Percentiles rank a stretch among this genome's conserved stretches.
These are phyloP conservation scores for Ptilorrhoa leucosticta DNA, from an alignment of 2,113 vertebrate species.

Conservation along the genomic window DNA sequence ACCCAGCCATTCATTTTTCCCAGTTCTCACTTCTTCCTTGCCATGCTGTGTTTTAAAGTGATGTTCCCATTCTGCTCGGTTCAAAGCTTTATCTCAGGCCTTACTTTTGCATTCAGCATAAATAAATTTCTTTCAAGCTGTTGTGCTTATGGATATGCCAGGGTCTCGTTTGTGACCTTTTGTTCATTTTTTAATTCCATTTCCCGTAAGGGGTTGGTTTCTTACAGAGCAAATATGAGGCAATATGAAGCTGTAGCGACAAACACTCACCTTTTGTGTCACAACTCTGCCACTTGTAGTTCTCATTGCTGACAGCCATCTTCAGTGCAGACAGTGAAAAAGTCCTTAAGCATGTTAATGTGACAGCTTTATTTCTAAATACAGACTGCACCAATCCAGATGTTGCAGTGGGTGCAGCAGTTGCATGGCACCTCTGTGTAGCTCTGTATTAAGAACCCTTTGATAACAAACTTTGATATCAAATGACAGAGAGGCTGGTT, in stretches of 20 bases:
- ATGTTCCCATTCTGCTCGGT: neutral
- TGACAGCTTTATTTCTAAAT: neutral
- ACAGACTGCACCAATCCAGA: no score
- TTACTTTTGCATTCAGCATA: neutral
- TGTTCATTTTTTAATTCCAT: neutral
- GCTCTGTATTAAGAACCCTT: neutral
- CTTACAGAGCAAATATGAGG: neutral
- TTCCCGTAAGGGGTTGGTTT: neutral
- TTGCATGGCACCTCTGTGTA: rapidly evolving
- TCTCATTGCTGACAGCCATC: neutral
- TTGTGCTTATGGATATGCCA: neutral
- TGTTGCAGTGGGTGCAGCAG: neutral
- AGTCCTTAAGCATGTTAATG: neutral
- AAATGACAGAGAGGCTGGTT: neutral
- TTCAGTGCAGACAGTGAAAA: neutral
- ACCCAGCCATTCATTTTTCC: neutral
- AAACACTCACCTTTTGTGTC: neutral
- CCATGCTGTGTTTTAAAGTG: neutral
- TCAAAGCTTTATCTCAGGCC: neutral
- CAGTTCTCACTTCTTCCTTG: neutral
- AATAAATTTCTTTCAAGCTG: neutral
- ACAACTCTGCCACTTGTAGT: neutral
- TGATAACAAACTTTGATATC: neutral
- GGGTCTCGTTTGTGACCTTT: neutral
- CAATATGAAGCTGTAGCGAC: neutral